These are phyloP conservation scores for Morpho achilles DNA, from an alignment of 2,888 invertebrate species.

Conservation along the genomic window DNA sequence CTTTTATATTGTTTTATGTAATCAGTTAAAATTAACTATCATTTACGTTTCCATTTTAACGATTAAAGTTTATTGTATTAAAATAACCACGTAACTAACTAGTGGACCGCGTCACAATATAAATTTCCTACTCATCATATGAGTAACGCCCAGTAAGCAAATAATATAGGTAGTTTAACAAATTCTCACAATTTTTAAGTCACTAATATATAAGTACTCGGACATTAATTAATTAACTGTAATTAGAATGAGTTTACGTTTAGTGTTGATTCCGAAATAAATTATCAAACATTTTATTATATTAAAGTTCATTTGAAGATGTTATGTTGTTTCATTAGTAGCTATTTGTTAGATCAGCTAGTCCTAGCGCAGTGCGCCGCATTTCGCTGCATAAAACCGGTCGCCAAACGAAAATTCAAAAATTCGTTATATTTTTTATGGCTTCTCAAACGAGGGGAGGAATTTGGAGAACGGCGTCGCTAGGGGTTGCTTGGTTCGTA, in stretches of 20 bases:
- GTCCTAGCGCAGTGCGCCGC: constrained; percentile 27
- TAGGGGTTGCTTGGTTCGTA: constrained; percentile 67
- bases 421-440: constrained; percentile 77
- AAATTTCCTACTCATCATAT: no score
- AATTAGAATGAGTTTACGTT: background rate
- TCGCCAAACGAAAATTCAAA: constrained; percentile 65
- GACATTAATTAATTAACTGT: background rate
- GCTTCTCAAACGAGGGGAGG: constrained; percentile 69
- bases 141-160: no score
- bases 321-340: constrained; percentile 9
- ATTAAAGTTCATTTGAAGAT: constrained; percentile 16
- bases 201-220: constrained; percentile 7
- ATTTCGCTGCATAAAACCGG: constrained; percentile 55
- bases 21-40: no score
- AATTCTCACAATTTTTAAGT: constrained; percentile 5
- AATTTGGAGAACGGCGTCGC: constrained; percentile 62
- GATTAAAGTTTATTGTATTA: no score
- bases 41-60: no score
- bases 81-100: no score
- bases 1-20: no score
- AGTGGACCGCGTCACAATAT: no score
- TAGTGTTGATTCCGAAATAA: constrained; percentile 4
- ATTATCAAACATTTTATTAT: constrained; percentile 8
- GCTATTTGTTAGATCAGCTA: constrained; percentile 11
- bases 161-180: no score